A percentile compares a stretch with the other conserved stretches of the same genome.
Conservation (phyloP, 2,888 invertebrate genomes). For the Silvanus unidentatus region DNA sequence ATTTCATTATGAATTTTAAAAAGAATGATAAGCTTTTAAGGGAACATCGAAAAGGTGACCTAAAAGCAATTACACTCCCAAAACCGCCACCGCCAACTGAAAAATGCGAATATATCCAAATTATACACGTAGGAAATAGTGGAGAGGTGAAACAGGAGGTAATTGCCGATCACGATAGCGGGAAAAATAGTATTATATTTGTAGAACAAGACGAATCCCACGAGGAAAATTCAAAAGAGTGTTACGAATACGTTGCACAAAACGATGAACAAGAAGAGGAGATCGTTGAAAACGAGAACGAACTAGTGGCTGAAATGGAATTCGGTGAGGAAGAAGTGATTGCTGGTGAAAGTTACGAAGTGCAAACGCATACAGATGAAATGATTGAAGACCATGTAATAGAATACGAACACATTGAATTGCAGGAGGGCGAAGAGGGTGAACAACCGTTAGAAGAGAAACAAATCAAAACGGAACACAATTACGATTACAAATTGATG, state of each 20-base stretch:
- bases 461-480: background rate
- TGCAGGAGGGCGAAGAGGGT: too few species aligned
- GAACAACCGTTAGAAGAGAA: background rate
- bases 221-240: too few species aligned
- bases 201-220: background rate
- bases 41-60: too few species aligned
- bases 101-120: background rate
- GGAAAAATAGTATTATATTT: background rate
- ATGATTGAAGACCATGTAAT: background rate
- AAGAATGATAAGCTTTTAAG: constrained; percentile 15
- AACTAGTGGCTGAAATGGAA: background rate
- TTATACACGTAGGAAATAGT: background rate
- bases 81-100: too few species aligned
- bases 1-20: constrained; percentile 19
- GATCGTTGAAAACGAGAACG: background rate
- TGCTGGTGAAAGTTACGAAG: background rate
- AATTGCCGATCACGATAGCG: background rate
- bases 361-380: background rate
- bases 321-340: background rate
- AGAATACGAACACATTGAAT: too few species aligned
- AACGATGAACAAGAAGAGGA: background rate
- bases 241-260: too few species aligned
- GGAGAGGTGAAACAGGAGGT: background rate
- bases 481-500: background rate
- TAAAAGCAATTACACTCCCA: too few species aligned